Base-by-base conservation (phyloP, 2,797 vertebrate genomes). In the Danio tinwini region DNA sequence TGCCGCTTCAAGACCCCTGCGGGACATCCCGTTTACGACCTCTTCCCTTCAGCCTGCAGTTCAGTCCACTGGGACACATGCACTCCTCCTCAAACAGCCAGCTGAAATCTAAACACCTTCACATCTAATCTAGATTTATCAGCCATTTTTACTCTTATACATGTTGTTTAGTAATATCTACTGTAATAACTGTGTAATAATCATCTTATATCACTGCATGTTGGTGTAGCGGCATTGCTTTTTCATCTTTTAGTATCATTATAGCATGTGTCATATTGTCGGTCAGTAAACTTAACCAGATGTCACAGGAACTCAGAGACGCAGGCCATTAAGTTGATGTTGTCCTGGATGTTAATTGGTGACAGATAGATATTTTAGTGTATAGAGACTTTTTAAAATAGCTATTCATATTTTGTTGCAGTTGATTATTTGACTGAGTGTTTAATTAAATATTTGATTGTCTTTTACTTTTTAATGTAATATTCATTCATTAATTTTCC, bases 1-100 rank as follows among this genome's bases (percentile, higher is more conserved):
- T 64, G 78, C 74, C 3, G 77, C 58, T 85, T 85, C 74, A 86
- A 76, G 59, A 72, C 47, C n/a, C 84, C 82, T 21, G n/a, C 21
- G 86, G 61, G 86, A 82, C 37, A 17, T 7, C 16, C 55, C 63
- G n/a, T 81, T 87, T 81, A 86, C 56, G 19, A 80, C 73, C 76
- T 74, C 69, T 80, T 76, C 62, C 76, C 75, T 81, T 71, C 72
- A 82, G 68, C 62, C 69, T 40, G 29, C 29, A 70, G 68, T 58
- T 74, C 56, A 50, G 45, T 82, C 81, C 77, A 47, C 29, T 0
- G 40, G 72, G 74, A 76, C 37, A 37, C 74, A 17, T 14, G 56
- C 2, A 44, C 49, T 76, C 76, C 71, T 58, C 56, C 75, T 81
- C 61, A 69, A 79, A n/a, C 53, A 42, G 45, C 45, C 47, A 65